These are phyloP conservation scores for Chesias legatella DNA, from an alignment of 2,888 invertebrate genomes.

Conservation along the genomic window DNA sequence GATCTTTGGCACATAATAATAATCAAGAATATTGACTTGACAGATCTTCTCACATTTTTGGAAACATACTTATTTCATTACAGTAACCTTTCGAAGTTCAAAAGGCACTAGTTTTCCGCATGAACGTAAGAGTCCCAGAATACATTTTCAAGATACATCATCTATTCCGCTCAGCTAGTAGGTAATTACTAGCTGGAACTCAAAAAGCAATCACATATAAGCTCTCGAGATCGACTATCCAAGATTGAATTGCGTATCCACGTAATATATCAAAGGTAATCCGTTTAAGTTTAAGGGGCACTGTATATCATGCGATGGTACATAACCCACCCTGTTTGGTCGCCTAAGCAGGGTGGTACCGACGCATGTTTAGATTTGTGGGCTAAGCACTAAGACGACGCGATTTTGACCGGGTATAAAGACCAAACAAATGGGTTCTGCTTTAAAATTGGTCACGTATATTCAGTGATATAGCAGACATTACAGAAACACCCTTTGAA, in stretches of 20 bases:
- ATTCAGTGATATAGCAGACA: too few species aligned
- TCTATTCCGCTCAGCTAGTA: constrained; percentile 15
- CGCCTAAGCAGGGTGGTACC: constrained; percentile 72
- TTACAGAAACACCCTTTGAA: too few species aligned
- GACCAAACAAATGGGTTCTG: too few species aligned
- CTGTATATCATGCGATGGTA: constrained; percentile 75
- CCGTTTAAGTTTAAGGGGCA: constrained; percentile 78
- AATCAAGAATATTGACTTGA: too few species aligned
- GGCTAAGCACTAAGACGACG: constrained; percentile 29
- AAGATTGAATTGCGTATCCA: constrained; percentile 75
- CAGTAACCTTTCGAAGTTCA: too few species aligned
- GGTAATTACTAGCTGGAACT: constrained; percentile 53
- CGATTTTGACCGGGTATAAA: background rate
- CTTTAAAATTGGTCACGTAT: too few species aligned
- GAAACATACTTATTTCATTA: too few species aligned
- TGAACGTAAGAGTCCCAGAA: constrained; percentile 4
- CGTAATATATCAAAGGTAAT: constrained; percentile 80
- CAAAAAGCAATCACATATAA: constrained; percentile 67
- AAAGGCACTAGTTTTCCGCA: too few species aligned
- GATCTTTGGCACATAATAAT: too few species aligned
- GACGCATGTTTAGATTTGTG: constrained; percentile 60
- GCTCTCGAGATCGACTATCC: constrained; percentile 60
- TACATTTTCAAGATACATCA: constrained; percentile 8
- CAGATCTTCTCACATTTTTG: too few species aligned
- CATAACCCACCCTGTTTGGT: constrained; percentile 70